These are phyloP conservation scores for Mallotus villosus DNA, from an alignment of 2,797 vertebrate species.

Conservation along the genomic window DNA sequence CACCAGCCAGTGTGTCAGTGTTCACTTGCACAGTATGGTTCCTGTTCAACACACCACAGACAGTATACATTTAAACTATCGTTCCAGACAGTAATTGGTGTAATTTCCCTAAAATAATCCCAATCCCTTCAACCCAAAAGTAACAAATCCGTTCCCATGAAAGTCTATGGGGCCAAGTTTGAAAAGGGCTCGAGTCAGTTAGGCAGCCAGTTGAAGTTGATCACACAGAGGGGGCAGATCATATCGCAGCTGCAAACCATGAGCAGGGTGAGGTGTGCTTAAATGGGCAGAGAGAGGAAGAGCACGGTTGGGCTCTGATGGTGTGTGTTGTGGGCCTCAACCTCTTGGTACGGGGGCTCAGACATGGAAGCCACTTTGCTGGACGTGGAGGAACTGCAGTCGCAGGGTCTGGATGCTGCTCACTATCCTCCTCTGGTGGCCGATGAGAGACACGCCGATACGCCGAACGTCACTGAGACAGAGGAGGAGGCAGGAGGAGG, in stretches of 20 bases:
- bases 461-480: constrained; percentile 76
- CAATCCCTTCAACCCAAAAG: neutral
- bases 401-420: constrained; percentile 99
- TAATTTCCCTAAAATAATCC: too few species aligned
- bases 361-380: constrained; percentile 84
- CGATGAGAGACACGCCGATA: constrained; percentile 79
- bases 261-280: neutral
- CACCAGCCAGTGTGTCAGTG: neutral
- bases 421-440: constrained; percentile 97
- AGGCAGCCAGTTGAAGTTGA: constrained; percentile 11
- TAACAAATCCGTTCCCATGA: neutral
- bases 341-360: constrained; percentile 67
- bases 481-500: too few species aligned
- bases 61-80: neutral
- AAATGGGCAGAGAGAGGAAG: neutral
- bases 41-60: neutral
- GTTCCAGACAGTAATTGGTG: neutral
- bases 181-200: constrained; percentile 17
- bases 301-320: neutral
- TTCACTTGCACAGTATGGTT: neutral
- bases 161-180: neutral
- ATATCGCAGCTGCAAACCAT: neutral
- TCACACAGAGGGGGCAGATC: neutral
- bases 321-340: neutral
- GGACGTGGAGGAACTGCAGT: constrained; percentile 94